A percentile compares a stretch with the other conserved stretches of the same genome.
These are phyloP conservation scores for Antedon mediterranea DNA, from an alignment of 53 echinoderm and acorn worm genomes.

Conservation along the genomic window DNA sequence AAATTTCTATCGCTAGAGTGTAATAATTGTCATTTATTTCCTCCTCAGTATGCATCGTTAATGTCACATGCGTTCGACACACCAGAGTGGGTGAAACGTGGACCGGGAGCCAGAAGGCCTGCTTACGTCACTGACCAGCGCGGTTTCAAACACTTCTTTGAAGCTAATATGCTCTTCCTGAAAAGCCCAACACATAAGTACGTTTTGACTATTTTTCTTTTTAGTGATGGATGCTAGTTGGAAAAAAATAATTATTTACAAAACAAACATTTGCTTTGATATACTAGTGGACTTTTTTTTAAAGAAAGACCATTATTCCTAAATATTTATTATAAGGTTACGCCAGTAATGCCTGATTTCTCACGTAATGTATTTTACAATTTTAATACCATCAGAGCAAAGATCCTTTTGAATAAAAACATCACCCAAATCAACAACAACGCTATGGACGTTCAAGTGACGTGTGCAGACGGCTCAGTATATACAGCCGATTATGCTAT, in stretches of 20 bases:
- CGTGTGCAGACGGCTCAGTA: constrained; percentile 10
- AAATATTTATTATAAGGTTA: no score
- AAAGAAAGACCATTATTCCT: no score
- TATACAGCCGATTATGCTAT: constrained; percentile 6
- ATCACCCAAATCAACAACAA: constrained; percentile 16
- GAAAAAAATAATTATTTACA: no score
- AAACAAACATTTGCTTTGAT: no score
- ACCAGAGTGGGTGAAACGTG: constrained; percentile 17
- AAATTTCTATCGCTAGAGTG: no score
- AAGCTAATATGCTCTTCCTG: constrained; percentile 5
- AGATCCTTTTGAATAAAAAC: constrained; percentile 23
- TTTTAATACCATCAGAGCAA: constrained; percentile 3
- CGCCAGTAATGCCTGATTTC: no score
- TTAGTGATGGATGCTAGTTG: no score
- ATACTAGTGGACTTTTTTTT: no score
- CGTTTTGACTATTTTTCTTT: not conserved
- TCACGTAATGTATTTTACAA: no score
- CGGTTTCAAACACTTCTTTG: not conserved
- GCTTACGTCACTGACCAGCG: not conserved
- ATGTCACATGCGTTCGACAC: constrained; percentile 27
- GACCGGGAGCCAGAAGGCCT: constrained; percentile 13
- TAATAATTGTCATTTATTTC: not conserved
- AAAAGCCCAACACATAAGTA: constrained; percentile 3
- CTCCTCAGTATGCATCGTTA: constrained; percentile 6
- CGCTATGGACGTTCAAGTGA: constrained; percentile 2